phyloP scores from a whole-genome alignment of 2,113 vertebrate species.

The Pardalotus punctatus region DNA sequence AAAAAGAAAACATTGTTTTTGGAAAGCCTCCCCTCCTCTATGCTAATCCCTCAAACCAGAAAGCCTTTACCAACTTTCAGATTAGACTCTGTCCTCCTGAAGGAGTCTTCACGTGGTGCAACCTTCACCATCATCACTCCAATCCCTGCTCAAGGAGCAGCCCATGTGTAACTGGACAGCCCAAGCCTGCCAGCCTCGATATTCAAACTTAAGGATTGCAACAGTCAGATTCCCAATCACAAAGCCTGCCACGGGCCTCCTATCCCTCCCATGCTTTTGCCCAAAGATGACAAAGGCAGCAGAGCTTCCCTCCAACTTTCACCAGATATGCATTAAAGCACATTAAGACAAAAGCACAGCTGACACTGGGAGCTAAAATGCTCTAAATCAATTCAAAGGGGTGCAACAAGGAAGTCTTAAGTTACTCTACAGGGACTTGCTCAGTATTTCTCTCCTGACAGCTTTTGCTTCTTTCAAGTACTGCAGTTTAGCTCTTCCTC shows the following conservation, averaged over 20 bases:
- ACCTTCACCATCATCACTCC: background rate
- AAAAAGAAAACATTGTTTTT: background rate
- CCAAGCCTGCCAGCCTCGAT: background rate
- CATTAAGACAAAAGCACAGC: background rate
- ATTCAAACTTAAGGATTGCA: background rate
- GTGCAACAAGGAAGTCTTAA: background rate
- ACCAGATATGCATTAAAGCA: fast-evolving
- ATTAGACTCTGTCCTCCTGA: background rate
- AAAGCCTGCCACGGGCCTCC: background rate
- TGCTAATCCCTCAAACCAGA: background rate
- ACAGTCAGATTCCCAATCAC: background rate
- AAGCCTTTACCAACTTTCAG: background rate
- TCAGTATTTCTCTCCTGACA: background rate
- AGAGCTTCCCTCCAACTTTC: background rate
- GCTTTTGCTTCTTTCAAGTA: background rate
- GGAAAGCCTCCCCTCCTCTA: background rate
- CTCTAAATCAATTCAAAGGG: background rate
- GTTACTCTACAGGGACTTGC: background rate
- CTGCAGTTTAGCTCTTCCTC: background rate
- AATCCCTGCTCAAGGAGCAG: background rate
- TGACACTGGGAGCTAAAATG: background rate
- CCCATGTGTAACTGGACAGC: background rate
- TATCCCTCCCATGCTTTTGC: background rate
- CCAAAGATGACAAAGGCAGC: background rate
- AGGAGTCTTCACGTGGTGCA: background rate